Evolutionary conservation across 2,113 vertebrate species (phyloP).

Genomic region (Ammospiza caudacuta): DNA sequence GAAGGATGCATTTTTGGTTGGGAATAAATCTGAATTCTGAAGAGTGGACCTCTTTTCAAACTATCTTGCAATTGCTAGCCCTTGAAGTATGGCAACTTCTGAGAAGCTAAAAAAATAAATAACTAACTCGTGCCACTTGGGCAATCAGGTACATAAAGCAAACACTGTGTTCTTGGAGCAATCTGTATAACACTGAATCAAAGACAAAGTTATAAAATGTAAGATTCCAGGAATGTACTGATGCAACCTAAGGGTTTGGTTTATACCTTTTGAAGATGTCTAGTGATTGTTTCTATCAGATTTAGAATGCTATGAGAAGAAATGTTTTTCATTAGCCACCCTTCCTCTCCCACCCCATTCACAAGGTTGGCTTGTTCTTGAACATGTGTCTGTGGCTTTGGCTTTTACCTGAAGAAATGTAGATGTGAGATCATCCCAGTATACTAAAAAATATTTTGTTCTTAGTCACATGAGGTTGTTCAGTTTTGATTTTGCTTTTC

Average conservation of each 20-base stretch:
- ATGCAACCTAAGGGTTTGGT: background rate
- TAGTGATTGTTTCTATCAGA: background rate
- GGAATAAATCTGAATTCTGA: background rate
- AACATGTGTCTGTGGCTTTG: background rate
- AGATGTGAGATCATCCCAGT: background rate
- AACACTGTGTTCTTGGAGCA: background rate
- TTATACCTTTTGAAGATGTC: background rate
- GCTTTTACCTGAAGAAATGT: background rate
- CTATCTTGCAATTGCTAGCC: background rate
- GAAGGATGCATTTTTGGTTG: background rate
- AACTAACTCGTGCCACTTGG: background rate
- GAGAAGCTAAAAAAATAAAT: background rate
- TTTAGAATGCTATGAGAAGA: background rate
- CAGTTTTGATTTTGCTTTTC: background rate
- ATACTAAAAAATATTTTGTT: background rate
- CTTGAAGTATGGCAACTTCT: background rate
- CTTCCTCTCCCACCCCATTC: background rate
- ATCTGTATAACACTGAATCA: background rate
- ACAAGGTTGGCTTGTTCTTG: background rate
- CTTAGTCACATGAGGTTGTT: background rate
- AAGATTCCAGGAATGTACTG: background rate
- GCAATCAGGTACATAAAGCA: background rate
- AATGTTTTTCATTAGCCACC: background rate
- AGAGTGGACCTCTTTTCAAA: background rate
- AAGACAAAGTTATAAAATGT: background rate